Conservation (phyloP, 1,140 invertebrate genomes). For the Sminthurides bifidus region DNA sequence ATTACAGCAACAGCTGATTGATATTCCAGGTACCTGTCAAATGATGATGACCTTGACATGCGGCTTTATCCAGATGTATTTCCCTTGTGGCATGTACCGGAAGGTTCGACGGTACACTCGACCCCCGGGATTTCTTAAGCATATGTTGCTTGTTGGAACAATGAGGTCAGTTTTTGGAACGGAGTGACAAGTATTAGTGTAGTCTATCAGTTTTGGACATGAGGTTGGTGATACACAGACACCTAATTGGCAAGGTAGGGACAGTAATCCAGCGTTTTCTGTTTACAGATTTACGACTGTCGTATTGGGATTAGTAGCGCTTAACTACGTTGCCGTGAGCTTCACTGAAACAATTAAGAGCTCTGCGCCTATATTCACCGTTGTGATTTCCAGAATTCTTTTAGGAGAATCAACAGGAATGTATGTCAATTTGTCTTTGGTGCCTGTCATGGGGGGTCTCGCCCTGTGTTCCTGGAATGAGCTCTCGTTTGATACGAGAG, state of each 20-base stretch:
- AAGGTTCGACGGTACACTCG: conserved; percentile 47
- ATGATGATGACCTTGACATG: conserved; percentile 64
- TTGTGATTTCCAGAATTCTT: conserved; percentile 49
- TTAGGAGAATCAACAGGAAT: conserved; percentile 59
- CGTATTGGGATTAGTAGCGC: conserved; percentile 58
- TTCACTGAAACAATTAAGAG: conserved; percentile 80
- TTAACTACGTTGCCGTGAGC: conserved; percentile 73
- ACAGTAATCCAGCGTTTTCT: too few relatives aligned
- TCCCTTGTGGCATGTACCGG: conserved; percentile 61
- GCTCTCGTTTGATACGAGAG: conserved; percentile 62
- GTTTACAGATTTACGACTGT: conserved; percentile 56
- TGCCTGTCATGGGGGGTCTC: conserved; percentile 74
- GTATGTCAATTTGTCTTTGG: conserved; percentile 62
- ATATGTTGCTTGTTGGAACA: conserved; percentile 63
- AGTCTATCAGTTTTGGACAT: too few relatives aligned
- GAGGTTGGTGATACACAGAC: too few relatives aligned
- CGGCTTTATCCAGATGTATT: conserved; percentile 64
- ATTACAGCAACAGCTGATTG: too few relatives aligned
- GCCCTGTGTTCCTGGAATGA: conserved; percentile 72
- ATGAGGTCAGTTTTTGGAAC: conserved; percentile 49
- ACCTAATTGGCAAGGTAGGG: too few relatives aligned
- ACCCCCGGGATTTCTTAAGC: conserved; percentile 59
- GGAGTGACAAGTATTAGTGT: too few relatives aligned
- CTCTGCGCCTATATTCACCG: conserved; percentile 71
- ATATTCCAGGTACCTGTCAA: conserved; percentile 50